Percentiles rank a stretch among this genome's conserved stretches.
Conservation (phyloP, 1,140 invertebrate genomes). For the Bombyx mandarina region DNA sequence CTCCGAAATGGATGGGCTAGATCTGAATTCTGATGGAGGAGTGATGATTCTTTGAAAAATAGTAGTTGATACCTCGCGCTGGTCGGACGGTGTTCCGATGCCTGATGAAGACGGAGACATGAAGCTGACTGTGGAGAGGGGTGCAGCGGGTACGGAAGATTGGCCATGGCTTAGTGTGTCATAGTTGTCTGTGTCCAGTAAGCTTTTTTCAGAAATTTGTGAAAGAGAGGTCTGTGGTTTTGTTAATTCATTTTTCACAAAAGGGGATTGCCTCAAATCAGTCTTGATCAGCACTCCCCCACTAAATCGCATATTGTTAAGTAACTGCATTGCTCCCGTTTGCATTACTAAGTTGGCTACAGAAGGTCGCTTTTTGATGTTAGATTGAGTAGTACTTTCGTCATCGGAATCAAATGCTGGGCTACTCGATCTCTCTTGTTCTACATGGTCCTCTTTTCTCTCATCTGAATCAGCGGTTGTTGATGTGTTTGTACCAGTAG, state of each 20-base stretch:
- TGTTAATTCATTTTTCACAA: slow-evolving; percentile 45
- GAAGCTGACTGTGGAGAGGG: slow-evolving; percentile 40
- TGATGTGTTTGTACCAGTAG: slow-evolving; percentile 73
- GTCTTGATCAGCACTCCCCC: slow-evolving; percentile 70
- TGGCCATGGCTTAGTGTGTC: slow-evolving; percentile 41
- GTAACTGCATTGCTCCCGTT: slow-evolving; percentile 71
- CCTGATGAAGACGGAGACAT: slow-evolving; percentile 57
- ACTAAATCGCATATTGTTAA: slow-evolving; percentile 73
- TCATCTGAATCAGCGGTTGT: slow-evolving; percentile 69
- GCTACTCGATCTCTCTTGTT: slow-evolving; percentile 93
- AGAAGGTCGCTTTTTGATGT: slow-evolving; percentile 73
- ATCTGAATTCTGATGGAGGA: slow-evolving; percentile 80
- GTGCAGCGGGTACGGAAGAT: slow-evolving; percentile 37
- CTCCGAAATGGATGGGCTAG: slow-evolving; percentile 76
- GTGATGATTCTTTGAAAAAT: slow-evolving; percentile 79
- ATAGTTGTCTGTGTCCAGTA: slow-evolving; percentile 74
- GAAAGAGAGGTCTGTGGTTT: slow-evolving; percentile 73
- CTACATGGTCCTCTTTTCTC: slow-evolving; percentile 73
- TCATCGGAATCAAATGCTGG: slow-evolving; percentile 97
- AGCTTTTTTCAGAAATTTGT: slow-evolving; percentile 77
- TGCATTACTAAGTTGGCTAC: slow-evolving; percentile 77
- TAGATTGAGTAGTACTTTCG: slow-evolving; percentile 74
- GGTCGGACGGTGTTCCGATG: slow-evolving; percentile 55
- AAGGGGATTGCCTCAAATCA: slow-evolving; percentile 42
- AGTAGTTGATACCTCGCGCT: slow-evolving; percentile 67